phyloP scores from a whole-genome alignment of 2,888 invertebrate species.

The Agrochola circellaris region DNA sequence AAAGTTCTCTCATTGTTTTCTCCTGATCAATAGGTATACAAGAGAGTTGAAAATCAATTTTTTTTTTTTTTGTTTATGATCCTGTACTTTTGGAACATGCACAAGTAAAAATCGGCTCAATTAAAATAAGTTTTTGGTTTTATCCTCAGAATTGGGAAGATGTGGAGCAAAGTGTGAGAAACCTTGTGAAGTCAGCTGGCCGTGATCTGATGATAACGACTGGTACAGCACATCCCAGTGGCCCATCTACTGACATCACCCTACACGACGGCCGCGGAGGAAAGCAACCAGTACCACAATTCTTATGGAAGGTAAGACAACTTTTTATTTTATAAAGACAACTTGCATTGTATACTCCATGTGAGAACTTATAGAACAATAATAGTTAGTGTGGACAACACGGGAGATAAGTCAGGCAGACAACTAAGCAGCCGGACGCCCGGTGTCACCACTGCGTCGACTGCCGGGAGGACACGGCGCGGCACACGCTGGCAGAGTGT shows the following conservation, averaged over 20 bases:
- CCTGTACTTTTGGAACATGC: background rate
- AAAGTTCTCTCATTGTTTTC: background rate
- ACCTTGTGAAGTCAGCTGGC: conserved; percentile 62
- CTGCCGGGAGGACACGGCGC: no score
- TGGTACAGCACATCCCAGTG: conserved; percentile 66
- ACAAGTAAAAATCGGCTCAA: background rate
- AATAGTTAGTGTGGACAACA: background rate
- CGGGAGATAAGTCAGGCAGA: background rate
- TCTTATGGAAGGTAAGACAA: conserved; percentile 79
- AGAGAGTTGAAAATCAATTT: background rate
- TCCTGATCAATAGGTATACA: background rate
- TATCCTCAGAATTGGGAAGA: conserved; percentile 78
- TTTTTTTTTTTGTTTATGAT: background rate
- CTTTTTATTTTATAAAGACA: background rate
- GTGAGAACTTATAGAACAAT: background rate
- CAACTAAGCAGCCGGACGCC: no score
- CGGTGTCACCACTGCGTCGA: no score
- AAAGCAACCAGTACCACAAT: conserved; percentile 69
- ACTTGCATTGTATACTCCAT: background rate
- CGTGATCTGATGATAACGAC: conserved; percentile 71
- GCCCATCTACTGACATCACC: conserved; percentile 23
- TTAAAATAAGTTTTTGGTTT: background rate
- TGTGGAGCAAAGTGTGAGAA: conserved; percentile 73
- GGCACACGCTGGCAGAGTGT: no score
- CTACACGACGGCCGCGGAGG: conserved; percentile 53